Conservation (phyloP, 2,888 invertebrate species). For the Gymnocheta viridis region DNA sequence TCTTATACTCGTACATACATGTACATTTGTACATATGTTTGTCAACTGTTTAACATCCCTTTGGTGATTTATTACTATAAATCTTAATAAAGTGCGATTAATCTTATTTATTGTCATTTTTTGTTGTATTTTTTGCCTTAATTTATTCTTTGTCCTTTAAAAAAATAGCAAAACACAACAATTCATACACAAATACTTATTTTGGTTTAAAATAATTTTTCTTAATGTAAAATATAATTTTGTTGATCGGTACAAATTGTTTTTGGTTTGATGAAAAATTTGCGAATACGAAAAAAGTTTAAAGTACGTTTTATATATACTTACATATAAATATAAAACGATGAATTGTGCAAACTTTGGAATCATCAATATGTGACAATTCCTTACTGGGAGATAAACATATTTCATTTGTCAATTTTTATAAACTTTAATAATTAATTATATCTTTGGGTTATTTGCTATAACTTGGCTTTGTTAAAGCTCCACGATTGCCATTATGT, state of each 20-base stretch:
- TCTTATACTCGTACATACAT: neutral
- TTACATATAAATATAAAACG: too few species aligned
- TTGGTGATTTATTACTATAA: constrained; percentile 68
- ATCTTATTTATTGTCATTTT: constrained; percentile 67
- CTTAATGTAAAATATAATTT: constrained; percentile 37
- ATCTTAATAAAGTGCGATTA: constrained; percentile 68
- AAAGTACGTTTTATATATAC: too few species aligned
- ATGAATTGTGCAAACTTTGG: too few species aligned
- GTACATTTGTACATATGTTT: neutral
- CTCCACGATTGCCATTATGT: neutral
- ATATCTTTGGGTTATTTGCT: neutral
- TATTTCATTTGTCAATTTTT: neutral
- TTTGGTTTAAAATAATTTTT: constrained; percentile 47
- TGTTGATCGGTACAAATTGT: constrained; percentile 4
- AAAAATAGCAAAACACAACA: neutral
- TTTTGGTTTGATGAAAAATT: constrained; percentile 1
- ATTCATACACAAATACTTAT: neutral
- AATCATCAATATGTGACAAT: constrained; percentile 21
- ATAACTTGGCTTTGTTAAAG: neutral
- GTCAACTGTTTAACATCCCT: constrained; percentile 62
- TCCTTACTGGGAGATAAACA: neutral
- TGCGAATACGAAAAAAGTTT: too few species aligned
- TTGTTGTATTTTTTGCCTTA: constrained; percentile 3
- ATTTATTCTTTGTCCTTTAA: constrained; percentile 1
- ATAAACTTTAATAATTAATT: neutral